Base-by-base conservation (phyloP, 2,888 invertebrate species). In the Neelides folsomi region DNA sequence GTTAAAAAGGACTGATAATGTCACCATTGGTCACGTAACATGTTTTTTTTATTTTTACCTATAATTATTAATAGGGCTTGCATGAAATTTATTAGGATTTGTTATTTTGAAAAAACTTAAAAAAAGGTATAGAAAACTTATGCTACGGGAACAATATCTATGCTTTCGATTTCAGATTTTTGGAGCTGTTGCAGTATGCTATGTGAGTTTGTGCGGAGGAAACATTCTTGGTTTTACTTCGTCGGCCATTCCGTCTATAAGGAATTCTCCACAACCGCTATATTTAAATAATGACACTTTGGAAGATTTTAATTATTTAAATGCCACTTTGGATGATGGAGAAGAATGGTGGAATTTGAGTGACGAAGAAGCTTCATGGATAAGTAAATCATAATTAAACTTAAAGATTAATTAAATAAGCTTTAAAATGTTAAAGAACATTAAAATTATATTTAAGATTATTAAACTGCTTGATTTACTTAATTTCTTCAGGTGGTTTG, bases 141-240 rank as follows among this genome's bases (percentile, higher is more conserved):
- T n/a, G n/a, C n/a, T n/a, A n/a, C n/a, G n/a, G n/a, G n/a, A n/a
- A n/a, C n/a, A n/a, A n/a, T n/a, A 27, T 27, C 27, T 27, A 5
- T 5, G 7, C 7, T 27, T 27, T 27, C 27, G 27, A 27, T 9
- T 38, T 10, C 37, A 62, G 62, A 59, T 58, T 16, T 35, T 52
- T 3, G 56, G 54, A 27, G 62, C 62, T 9, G n/a, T 62, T 9
- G 50, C 54, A 12, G 49, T 59, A 5, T 59, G 58, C 35, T 62
- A 59, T 37, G 52, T 58, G n/a, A 56, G 62, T 47, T 53, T 62
- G 16, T 57, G 55, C 19, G 58, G 62, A 18, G 62, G 62, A 44
- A 62, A 59, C 37, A 38, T 59, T 4, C 51, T 53, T 9, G 62
- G 62, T 1, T 62, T 53, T 36, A 62, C 61, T 1, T 59, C 59